Percentiles rank a stretch among this genome's conserved stretches.
These are phyloP conservation scores for Zaprionus taronus DNA, from an alignment of 1,140 invertebrate species.

Conservation along the genomic window DNA sequence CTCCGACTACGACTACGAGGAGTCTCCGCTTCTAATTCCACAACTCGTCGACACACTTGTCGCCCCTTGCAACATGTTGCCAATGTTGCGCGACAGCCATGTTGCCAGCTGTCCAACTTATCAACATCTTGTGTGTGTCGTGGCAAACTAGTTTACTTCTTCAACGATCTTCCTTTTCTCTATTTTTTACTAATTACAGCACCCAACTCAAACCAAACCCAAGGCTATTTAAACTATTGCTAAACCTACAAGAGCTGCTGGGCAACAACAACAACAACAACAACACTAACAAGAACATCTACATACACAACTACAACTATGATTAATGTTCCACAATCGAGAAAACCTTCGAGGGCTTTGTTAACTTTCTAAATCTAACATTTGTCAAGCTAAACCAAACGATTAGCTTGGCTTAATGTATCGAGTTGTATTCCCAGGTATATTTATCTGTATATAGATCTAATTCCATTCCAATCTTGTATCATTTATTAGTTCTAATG, in stretches of 20 bases:
- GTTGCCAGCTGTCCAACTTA: constrained; percentile 44
- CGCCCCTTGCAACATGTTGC: constrained; percentile 63
- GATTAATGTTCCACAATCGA: constrained; percentile 37
- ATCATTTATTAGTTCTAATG: neutral
- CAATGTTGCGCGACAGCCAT: constrained; percentile 26
- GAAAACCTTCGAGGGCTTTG: constrained; percentile 13
- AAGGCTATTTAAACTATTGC: constrained; percentile 39
- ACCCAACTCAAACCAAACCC: constrained; percentile 33
- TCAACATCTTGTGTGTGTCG: constrained; percentile 46
- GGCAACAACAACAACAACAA: constrained; percentile 1
- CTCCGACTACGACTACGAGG: constrained; percentile 5
- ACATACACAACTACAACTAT: neutral
- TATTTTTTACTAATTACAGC: constrained; percentile 48
- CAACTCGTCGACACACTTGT: constrained; percentile 45
- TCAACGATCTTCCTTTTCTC: neutral
- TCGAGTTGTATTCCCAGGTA: neutral
- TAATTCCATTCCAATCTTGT: neutral
- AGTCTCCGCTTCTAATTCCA: neutral
- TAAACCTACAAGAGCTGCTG: constrained; percentile 27
- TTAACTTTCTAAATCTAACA: constrained; percentile 33
- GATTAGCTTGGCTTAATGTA: neutral
- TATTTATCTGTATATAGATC: neutral
- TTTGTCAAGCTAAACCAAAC: constrained; percentile 25
- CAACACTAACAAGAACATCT: neutral
- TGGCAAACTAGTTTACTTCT: constrained; percentile 40